A percentile compares a stretch with the other conserved stretches of the same genome.
Evolutionary conservation across 2,797 vertebrate genomes (phyloP).

Genomic region (Synaphobranchus kaupii): DNA sequence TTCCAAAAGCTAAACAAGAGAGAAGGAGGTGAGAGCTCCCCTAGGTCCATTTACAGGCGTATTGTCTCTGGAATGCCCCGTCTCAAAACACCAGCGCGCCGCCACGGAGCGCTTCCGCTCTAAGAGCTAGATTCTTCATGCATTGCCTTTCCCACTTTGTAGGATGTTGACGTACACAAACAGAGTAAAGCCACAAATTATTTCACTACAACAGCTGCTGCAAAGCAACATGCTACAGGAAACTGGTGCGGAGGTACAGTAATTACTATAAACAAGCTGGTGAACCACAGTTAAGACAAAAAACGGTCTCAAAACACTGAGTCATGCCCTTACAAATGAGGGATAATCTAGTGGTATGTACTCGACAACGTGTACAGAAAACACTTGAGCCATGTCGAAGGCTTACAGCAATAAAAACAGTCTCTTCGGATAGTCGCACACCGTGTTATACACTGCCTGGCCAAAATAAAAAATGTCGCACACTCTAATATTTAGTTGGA

Average conservation of each 20-base stretch:
- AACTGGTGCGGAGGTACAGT: neutral
- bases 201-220: neutral
- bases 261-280: neutral
- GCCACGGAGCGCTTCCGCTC: neutral
- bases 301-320: neutral
- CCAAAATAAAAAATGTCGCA: too few relatives aligned
- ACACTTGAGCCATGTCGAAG: neutral
- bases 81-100: neutral
- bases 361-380: neutral
- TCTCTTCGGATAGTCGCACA: neutral
- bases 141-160: neutral
- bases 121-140: neutral
- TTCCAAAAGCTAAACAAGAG: constrained; percentile 40
- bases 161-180: neutral
- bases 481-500: too few relatives aligned
- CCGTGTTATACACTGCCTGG: too few relatives aligned
- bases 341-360: neutral
- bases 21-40: neutral
- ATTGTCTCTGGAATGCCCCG: neutral
- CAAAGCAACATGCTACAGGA: neutral
- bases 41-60: neutral
- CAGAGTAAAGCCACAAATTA: neutral
- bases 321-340: neutral
- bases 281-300: neutral
- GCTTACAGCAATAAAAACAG: neutral